phyloP scores from a whole-genome alignment of 2,888 invertebrate species.

The Stenodera caucasica region DNA sequence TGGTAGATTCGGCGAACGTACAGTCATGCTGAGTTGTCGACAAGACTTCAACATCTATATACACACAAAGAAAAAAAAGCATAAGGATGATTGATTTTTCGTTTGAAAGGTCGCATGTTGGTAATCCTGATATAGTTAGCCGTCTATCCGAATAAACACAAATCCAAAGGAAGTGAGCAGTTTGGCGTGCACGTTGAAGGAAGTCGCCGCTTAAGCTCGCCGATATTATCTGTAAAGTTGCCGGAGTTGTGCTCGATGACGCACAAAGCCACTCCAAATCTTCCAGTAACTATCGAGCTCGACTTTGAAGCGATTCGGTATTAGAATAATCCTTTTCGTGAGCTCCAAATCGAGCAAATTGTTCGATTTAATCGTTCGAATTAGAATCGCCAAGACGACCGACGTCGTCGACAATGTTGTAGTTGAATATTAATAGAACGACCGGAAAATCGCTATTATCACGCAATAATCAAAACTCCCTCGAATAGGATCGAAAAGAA shows the following conservation, averaged over 20 bases:
- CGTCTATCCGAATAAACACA: background rate
- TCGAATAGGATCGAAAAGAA: background rate
- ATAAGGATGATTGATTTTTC: slow-evolving; percentile 14
- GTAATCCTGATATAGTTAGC: slow-evolving; percentile 6
- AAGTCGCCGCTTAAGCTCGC: slow-evolving; percentile 16
- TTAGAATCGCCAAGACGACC: background rate
- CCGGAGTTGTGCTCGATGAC: background rate
- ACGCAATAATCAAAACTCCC: background rate
- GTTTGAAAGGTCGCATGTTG: slow-evolving; percentile 15
- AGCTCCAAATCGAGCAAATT: background rate
- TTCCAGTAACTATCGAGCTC: too few species aligned
- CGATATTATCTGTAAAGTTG: slow-evolving; percentile 12
- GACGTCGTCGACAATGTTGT: background rate
- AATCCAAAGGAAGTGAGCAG: slow-evolving; percentile 16
- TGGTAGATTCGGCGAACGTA: slow-evolving; percentile 77
- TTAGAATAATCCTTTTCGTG: background rate
- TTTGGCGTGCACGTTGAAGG: slow-evolving; percentile 19
- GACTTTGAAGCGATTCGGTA: too few species aligned
- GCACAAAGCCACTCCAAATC: background rate
- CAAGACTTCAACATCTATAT: slow-evolving; percentile 86
- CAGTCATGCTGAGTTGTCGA: slow-evolving; percentile 86
- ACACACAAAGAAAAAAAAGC: background rate
- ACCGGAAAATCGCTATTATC: slow-evolving; percentile 8
- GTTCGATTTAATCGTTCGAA: background rate
- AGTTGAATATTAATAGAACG: background rate